These are phyloP conservation scores for Pocota personata DNA, from an alignment of 2,888 invertebrate species.

Conservation along the genomic window DNA sequence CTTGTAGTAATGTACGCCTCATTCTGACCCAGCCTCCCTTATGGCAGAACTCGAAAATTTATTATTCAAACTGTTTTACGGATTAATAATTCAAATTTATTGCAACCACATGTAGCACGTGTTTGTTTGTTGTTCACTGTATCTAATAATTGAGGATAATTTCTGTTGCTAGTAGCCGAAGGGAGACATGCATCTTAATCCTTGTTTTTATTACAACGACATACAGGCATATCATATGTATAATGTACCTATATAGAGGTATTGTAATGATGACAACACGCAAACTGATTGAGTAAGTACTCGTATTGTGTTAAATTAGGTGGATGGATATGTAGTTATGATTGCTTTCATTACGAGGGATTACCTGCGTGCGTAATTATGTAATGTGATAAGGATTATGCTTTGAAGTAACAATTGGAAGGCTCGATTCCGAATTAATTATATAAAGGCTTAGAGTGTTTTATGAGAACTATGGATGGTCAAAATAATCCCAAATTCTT, in stretches of 20 bases:
- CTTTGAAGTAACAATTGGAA: too few species aligned
- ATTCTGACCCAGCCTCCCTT: background rate
- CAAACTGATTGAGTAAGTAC: background rate
- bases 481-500: too few species aligned
- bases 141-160: slow-evolving; percentile 34
- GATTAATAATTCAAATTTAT: slow-evolving; percentile 39
- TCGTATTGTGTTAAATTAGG: background rate
- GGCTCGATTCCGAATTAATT: too few species aligned
- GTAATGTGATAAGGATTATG: too few species aligned
- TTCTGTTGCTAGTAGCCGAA: slow-evolving; percentile 15
- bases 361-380: background rate
- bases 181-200: slow-evolving; percentile 23
- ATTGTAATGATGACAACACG: background rate
- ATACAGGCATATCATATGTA: background rate
- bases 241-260: background rate
- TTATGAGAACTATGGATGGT: too few species aligned
- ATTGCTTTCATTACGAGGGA: background rate
- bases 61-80: slow-evolving; percentile 24
- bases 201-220: background rate
- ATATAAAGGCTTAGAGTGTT: too few species aligned
- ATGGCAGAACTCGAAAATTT: background rate
- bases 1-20: background rate
- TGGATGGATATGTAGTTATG: background rate
- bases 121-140: background rate
- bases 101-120: slow-evolving; percentile 29